phyloP scores from a whole-genome alignment of 2,797 vertebrate genomes.

The Tapera naevia region DNA sequence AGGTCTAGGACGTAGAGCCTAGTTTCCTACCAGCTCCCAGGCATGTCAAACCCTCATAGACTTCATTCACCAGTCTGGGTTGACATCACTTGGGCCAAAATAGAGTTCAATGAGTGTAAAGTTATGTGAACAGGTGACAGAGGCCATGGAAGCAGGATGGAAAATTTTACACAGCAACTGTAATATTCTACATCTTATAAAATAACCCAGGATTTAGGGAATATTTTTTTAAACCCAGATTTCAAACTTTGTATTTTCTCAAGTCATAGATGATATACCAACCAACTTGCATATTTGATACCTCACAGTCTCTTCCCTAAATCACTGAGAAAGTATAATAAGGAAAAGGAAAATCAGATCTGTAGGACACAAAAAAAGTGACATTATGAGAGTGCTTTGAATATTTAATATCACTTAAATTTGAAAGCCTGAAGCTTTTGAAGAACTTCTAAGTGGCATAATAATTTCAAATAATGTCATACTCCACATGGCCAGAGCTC shows the following conservation, averaged over 20 bases:
- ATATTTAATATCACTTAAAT: slow-evolving; percentile 56
- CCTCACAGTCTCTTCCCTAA: background rate
- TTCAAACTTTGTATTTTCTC: slow-evolving; percentile 48
- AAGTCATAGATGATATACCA: slow-evolving; percentile 23
- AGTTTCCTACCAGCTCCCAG: background rate
- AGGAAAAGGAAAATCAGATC: slow-evolving; percentile 12
- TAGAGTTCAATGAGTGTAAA: background rate
- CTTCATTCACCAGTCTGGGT: background rate
- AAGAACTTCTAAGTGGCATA: slow-evolving; percentile 31
- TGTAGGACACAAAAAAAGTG: background rate
- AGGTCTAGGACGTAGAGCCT: background rate
- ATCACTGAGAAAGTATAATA: background rate
- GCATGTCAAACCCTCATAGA: background rate
- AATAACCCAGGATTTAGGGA: background rate
- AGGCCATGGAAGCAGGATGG: background rate
- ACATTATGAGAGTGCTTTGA: slow-evolving; percentile 26
- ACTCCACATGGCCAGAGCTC: background rate
- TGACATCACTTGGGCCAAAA: background rate
- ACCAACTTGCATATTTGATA: background rate
- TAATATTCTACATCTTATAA: background rate
- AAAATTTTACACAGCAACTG: background rate
- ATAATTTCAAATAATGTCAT: slow-evolving; percentile 51
- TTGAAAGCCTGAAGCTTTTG: slow-evolving; percentile 53
- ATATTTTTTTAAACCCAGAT: background rate
- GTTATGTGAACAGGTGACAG: background rate